Percentiles rank a stretch among this genome's conserved stretches.
phyloP scores from a whole-genome alignment of 2,113 vertebrate species.

The Panthera uncia region DNA sequence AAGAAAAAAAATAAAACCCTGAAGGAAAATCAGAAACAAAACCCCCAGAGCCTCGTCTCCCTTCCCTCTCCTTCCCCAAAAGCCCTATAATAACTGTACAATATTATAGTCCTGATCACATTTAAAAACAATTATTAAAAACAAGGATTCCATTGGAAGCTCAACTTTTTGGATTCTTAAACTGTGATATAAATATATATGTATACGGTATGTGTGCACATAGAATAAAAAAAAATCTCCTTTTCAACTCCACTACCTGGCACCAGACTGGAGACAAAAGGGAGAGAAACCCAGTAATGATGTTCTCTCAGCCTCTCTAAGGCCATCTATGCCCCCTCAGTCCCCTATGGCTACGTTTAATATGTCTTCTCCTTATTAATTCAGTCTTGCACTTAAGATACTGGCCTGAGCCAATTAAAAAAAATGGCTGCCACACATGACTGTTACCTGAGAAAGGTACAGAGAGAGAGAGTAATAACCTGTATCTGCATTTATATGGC shows the following conservation, averaged over 20 bases:
- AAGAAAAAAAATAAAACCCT: slow-evolving; percentile 73
- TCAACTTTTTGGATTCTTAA: slow-evolving; percentile 79
- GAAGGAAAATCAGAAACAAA: slow-evolving; percentile 76
- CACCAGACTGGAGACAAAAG: slow-evolving; percentile 60
- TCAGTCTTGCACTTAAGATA: slow-evolving; percentile 60
- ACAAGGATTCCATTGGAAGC: slow-evolving; percentile 77
- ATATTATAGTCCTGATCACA: slow-evolving; percentile 77
- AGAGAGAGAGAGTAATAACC: neutral
- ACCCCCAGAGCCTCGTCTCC: slow-evolving; percentile 71
- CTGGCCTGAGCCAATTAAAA: slow-evolving; percentile 37
- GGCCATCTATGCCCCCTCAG: slow-evolving; percentile 44
- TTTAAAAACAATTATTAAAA: slow-evolving; percentile 80
- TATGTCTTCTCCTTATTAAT: slow-evolving; percentile 36
- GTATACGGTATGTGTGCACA: slow-evolving; percentile 76
- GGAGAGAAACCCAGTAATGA: slow-evolving; percentile 13
- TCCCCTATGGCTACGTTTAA: slow-evolving; percentile 51
- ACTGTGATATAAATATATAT: slow-evolving; percentile 80
- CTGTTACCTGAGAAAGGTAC: slow-evolving; percentile 63
- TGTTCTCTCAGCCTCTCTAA: slow-evolving; percentile 42
- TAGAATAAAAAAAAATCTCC: slow-evolving; percentile 79
- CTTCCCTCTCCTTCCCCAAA: slow-evolving; percentile 43
- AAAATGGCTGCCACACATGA: neutral
- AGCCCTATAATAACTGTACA: slow-evolving; percentile 73
- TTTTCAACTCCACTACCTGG: slow-evolving; percentile 35
- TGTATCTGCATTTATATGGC: slow-evolving; percentile 44